Conservation (phyloP, 2,797 vertebrate species). For the Enteromius treurensis region DNA sequence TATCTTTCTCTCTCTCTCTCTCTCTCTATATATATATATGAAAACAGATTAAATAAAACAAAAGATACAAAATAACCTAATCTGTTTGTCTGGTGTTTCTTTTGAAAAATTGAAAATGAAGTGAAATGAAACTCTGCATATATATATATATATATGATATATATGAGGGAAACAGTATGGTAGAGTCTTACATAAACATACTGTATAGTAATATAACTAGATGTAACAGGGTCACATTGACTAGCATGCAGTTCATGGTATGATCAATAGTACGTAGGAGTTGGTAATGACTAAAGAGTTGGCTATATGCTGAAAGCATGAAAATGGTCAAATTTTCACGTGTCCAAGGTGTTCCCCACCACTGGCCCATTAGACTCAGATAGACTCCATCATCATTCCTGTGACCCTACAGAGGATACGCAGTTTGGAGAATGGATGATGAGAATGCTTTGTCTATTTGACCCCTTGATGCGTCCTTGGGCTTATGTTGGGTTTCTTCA, state of each 20-base stretch:
- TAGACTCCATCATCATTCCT: background rate
- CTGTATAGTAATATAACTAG: background rate
- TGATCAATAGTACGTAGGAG: background rate
- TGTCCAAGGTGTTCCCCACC: background rate
- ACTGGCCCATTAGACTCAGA: background rate
- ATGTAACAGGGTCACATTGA: constrained; percentile 12
- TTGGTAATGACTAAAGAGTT: background rate
- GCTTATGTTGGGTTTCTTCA: constrained; percentile 1
- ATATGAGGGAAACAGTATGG: background rate
- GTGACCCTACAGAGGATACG: background rate
- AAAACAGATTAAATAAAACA: background rate
- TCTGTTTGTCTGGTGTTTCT: too few species aligned
- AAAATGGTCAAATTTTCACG: background rate
- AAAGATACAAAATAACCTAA: background rate
- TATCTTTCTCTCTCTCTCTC: too few species aligned
- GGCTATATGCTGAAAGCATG: background rate
- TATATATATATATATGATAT: too few species aligned
- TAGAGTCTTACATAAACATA: background rate
- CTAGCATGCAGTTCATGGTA: background rate
- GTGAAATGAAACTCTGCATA: too few species aligned
- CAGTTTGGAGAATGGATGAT: background rate
- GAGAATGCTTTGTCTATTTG: background rate
- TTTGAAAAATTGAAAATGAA: too few species aligned
- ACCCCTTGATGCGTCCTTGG: background rate
- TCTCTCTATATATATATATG: too few species aligned